These are phyloP conservation scores for Cossypha dichroa DNA, from an alignment of 2,797 vertebrate genomes.

Conservation along the genomic window DNA sequence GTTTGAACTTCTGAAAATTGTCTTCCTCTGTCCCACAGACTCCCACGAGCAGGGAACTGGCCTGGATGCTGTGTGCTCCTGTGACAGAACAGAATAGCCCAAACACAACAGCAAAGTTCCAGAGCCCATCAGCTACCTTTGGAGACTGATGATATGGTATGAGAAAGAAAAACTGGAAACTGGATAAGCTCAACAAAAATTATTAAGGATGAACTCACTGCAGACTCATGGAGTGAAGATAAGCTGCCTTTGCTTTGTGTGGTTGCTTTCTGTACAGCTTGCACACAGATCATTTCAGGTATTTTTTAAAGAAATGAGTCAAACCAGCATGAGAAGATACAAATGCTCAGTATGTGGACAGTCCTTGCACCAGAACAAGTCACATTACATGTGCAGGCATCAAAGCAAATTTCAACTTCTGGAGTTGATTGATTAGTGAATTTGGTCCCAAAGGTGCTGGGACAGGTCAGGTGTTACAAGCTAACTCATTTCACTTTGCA, in stretches of 20 bases:
- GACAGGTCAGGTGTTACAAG: background rate
- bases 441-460: background rate
- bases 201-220: background rate
- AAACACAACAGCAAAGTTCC: background rate
- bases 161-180: background rate
- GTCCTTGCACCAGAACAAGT: background rate
- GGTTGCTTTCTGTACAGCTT: background rate
- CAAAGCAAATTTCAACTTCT: background rate
- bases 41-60: background rate
- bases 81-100: background rate
- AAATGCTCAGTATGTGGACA: background rate
- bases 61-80: rapidly evolving
- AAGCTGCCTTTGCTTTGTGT: background rate
- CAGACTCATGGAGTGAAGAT: background rate
- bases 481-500: background rate
- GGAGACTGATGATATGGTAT: background rate
- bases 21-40: background rate
- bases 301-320: background rate
- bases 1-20: background rate
- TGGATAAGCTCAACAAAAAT: rapidly evolving
- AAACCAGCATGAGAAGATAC: background rate
- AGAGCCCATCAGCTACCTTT: background rate
- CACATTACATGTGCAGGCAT: background rate
- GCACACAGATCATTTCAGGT: background rate
- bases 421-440: background rate